Evolutionary conservation across 2,113 vertebrate species (phyloP).

Genomic region (Lipotes vexillifer): DNA sequence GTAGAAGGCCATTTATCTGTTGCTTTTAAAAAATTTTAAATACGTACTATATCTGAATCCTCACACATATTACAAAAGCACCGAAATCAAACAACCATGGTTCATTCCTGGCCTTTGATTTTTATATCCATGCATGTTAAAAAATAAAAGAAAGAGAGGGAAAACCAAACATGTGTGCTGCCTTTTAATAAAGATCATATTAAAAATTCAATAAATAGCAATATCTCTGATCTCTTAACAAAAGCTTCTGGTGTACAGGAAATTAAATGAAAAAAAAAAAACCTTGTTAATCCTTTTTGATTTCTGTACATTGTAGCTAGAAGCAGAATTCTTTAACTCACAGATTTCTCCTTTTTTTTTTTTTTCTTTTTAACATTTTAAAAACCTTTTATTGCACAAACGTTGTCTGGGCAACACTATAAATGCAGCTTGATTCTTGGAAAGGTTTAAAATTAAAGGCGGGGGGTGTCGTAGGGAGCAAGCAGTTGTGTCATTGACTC

Average conservation of each 20-base stretch:
- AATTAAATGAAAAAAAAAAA: constrained; percentile 85
- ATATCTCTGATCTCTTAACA: constrained; percentile 91
- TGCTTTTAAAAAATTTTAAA: constrained; percentile 73
- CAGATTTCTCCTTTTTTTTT: constrained; percentile 72
- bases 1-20: constrained; percentile 42
- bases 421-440: constrained; percentile 75
- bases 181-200: constrained; percentile 91
- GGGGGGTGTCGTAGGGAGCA: background rate
- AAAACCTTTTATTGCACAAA: constrained; percentile 76
- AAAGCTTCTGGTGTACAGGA: constrained; percentile 88
- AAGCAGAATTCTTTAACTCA: constrained; percentile 84
- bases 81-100: constrained; percentile 76
- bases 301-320: constrained; percentile 87
- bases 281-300: constrained; percentile 88
- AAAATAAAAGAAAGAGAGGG: constrained; percentile 17
- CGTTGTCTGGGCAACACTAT: constrained; percentile 83
- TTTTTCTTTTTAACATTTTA: constrained; percentile 70
- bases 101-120: constrained; percentile 83
- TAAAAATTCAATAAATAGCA: constrained; percentile 91
- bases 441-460: constrained; percentile 76
- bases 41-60: constrained; percentile 57
- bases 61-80: constrained; percentile 68
- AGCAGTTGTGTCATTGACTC: constrained; percentile 70
- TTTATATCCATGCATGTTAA: constrained; percentile 81
- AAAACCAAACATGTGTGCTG: constrained; percentile 83